Base-by-base conservation (phyloP, 1,140 invertebrate genomes). In the Cyrtorhinus lividipennis region DNA sequence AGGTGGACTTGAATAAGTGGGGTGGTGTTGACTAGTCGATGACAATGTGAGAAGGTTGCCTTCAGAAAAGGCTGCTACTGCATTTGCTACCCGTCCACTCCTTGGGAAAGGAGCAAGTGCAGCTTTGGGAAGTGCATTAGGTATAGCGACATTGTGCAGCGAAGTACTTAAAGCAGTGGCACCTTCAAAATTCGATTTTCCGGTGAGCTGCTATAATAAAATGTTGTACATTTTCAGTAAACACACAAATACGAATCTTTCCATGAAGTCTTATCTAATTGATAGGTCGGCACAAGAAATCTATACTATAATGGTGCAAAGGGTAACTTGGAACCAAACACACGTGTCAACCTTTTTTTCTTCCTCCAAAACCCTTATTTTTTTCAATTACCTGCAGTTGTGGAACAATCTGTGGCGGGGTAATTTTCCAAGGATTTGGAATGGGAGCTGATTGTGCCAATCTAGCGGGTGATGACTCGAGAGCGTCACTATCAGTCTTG, bases 81-180 rank as follows among this genome's bases (percentile, higher is more conserved):
- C 53, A 30, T 62, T 62, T 22, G 56, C 18, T 13, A 56, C 26
- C 27, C 62, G 18, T 10, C 56, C n/a, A 45, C 53, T 44, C 24
- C 62, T 44, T 56, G 62, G 56, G 27, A 63, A 46, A 20, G 30
- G 22, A 57, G 58, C 24, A 27, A 59, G 13, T 15, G 23, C 24
- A 18, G 58, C 58, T 3, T 30, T 25, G 1, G 27, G 62, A 18
- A n/a, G 62, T 10, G 56, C 27, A 64, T 63, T 61, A 24, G 62
- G 57, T 20, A 62, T 30, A 26, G 64, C 62, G 24, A 73, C 71
- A 70, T 75, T 75, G 65, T 73, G 72, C 48, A 75, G 66, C 66
- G 73, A 73, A n/a, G 73, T 69, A 65, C 73, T 73, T 13, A 68
- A 66, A 38, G 23, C 25, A 8, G 30, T 38, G 5, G 30, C 30